Evolutionary conservation across 2,888 invertebrate genomes (phyloP), one percentile per base, ranked within the genome.

Genomic region (Phalera bucephala): DNA sequence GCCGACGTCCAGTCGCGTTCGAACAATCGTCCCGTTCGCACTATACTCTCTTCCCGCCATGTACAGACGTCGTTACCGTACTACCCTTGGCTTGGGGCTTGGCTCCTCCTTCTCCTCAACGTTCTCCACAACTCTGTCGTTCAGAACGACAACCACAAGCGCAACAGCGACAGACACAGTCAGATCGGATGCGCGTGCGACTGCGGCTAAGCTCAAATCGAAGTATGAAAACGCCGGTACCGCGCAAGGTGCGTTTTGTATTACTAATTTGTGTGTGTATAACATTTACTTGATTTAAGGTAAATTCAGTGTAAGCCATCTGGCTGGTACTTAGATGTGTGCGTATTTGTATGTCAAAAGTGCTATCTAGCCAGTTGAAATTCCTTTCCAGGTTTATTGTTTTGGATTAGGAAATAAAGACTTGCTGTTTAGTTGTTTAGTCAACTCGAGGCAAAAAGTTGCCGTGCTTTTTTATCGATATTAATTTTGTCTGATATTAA

Each of bases 1-100:
- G 52, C 43, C 44, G 37, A 46, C 29, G 45, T 51, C 66, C 84
- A 87, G 84, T 85, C 66, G 72, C 60, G 64, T 62, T 63, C 72
- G 68, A 58, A 56, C 64, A 67, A 68, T 57, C 72, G 76, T 40
- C 52, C 61, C 47, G 73, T 51, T 35, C 63, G 63, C 65, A 69
- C 70, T 70, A 54, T 34, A 22, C 11, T 29, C 20, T 11, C n/a
- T 27, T 27, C 38, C 22, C 37, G 62, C 32, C 39, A 81, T 89
- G 88, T 89, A 88, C 57, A 85, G 88, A 55, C 87, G 88, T 44
- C 86, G 88, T 36, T 88, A 89, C 63, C 85, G 88, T 53, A 81
- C 88, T 42, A 86, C 88, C 45, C 77, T 88, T 31, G 88, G 88
- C 58, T 62, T 88, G 33, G 88, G 88, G 23, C 75, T 87, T 25